Evolutionary conservation across 2,113 vertebrate genomes (phyloP).

Genomic region (Microtus pennsylvanicus): DNA sequence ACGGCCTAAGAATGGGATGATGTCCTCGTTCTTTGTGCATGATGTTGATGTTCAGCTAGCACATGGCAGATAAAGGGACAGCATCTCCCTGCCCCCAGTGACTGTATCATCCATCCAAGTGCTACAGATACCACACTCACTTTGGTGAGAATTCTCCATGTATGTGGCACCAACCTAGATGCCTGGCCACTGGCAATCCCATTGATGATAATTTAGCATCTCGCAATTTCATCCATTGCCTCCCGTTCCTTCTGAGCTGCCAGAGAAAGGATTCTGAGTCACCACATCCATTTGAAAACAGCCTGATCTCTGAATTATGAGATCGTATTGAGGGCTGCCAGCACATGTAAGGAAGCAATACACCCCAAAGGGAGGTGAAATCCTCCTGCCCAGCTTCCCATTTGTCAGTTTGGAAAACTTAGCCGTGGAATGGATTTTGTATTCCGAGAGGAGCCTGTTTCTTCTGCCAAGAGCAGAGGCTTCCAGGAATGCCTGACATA

Average conservation of each 20-base stretch:
- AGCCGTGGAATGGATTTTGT: neutral
- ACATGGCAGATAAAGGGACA: neutral
- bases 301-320: neutral
- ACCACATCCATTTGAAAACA: neutral
- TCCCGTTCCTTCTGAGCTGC: neutral
- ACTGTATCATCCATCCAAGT: neutral
- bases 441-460: neutral
- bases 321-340: neutral
- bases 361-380: neutral
- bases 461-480: neutral
- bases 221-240: neutral
- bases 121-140: fast-evolving
- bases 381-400: neutral
- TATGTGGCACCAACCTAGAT: neutral
- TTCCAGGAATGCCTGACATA: neutral
- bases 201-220: neutral
- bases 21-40: neutral
- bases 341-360: neutral
- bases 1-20: neutral
- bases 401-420: neutral
- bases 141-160: neutral
- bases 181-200: fast-evolving
- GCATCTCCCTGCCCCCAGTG: neutral
- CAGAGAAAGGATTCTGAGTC: neutral
- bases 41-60: neutral